Evolutionary conservation across 1,140 invertebrate species (phyloP), one percentile per base, ranked within the genome.

Genomic region (Drusus annulatus): DNA sequence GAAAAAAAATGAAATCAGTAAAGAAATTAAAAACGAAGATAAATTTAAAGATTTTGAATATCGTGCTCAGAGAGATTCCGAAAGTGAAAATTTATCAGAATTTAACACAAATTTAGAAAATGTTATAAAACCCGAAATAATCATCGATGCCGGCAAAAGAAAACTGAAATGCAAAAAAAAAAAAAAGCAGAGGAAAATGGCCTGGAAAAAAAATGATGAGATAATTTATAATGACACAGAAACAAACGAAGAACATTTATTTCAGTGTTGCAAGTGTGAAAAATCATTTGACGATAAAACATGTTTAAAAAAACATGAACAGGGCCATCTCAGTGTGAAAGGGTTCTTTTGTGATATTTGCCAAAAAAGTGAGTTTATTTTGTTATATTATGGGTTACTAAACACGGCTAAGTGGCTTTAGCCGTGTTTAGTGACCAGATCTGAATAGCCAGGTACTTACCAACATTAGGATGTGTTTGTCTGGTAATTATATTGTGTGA

Each of bases 331-430:
- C 23, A 28, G 21, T 17, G 31, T 5, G 3, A 69, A 75, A 16
- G 69, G 76, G 2, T 81, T 76, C 51, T 81, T 76, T 65, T 81
- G 80, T 68, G 71, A 79, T 8, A 79, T 79, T 36, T 81, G 76
- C 36, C 58, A 79, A 76, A 79, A 81, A 45, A 79, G 77, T 81
- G 68, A 58, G 71, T 36, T 56, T 56, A n/a, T 17, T 56, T 17
- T 21, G n/a, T 56, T 5, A n/a, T 56, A 16, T n/a, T n/a, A n/a
- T n/a, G n/a, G n/a, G n/a, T n/a, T n/a, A n/a, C n/a, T n/a, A n/a
- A n/a, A n/a, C n/a, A n/a, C n/a, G n/a, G n/a, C n/a, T n/a, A n/a
- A n/a, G n/a, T n/a, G n/a, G n/a, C n/a, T n/a, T n/a, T n/a, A n/a
- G n/a, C n/a, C n/a, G n/a, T n/a, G n/a, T n/a, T n/a, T n/a, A n/a